These are phyloP conservation scores for Alosa alosa DNA, from an alignment of 2,113 vertebrate species.

Conservation along the genomic window DNA sequence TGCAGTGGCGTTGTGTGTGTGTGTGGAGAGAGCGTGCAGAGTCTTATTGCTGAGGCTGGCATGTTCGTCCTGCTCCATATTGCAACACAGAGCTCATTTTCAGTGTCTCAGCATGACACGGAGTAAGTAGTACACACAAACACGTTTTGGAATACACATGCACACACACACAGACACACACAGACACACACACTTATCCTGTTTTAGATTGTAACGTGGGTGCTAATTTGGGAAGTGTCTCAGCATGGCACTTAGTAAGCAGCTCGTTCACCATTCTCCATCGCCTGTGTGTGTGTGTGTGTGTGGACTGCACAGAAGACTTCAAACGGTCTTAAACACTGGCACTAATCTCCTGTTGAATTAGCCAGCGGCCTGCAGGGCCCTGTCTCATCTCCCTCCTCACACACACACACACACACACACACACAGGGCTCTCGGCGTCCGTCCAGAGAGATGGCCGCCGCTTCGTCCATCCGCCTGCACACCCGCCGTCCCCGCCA, in stretches of 20 bases:
- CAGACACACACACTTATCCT: background rate
- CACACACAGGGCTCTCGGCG: background rate
- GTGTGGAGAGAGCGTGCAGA: too few relatives aligned
- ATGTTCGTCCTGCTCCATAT: background rate
- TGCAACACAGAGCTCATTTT: background rate
- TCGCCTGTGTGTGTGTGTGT: background rate
- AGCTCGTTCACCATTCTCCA: background rate
- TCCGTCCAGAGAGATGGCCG: background rate
- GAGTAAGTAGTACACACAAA: background rate
- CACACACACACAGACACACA: slow-evolving; percentile 8
- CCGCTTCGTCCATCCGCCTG: too few relatives aligned
- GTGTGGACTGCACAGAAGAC: background rate
- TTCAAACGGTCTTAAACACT: background rate
- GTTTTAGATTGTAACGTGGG: background rate
- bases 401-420: too few relatives aligned
- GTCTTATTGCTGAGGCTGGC: too few relatives aligned
- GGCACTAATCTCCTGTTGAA: background rate
- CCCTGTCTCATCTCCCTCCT: too few relatives aligned
- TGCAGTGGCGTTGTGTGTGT: too few relatives aligned
- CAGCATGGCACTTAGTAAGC: background rate
- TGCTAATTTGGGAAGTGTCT: background rate
- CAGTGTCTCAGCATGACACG: too few relatives aligned
- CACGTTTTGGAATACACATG: background rate
- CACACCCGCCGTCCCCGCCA: too few relatives aligned
- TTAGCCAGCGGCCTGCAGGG: background rate